Conservation (phyloP, 2,888 invertebrate genomes). For the Trissoscelio sp. region DNA sequence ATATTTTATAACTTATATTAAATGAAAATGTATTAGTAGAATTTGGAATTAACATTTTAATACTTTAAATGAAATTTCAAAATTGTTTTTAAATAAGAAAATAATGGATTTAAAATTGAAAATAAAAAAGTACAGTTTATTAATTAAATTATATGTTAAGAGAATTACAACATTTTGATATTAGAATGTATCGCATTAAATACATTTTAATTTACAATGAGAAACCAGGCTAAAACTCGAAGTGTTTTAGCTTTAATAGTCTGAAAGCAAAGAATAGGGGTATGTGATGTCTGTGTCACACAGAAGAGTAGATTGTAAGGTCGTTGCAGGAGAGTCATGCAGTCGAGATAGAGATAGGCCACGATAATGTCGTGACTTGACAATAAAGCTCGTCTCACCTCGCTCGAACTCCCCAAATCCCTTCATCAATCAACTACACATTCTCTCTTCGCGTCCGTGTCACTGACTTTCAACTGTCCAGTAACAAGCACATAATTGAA, state of each 20-base stretch:
- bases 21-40: no score
- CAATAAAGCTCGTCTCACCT: constrained; percentile 82
- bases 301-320: constrained; percentile 68
- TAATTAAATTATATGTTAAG: no score
- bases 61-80: no score
- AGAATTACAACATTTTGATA: no score
- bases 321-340: constrained; percentile 75
- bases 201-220: not conserved
- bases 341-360: constrained; percentile 82
- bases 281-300: constrained; percentile 67
- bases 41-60: no score
- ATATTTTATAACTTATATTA: no score
- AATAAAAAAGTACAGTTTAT: no score
- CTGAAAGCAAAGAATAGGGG: constrained; percentile 34
- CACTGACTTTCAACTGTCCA: constrained; percentile 68
- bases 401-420: constrained; percentile 64
- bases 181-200: not conserved
- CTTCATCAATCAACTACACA: constrained; percentile 68
- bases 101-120: no score
- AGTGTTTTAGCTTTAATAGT: constrained; percentile 18
- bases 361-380: constrained; percentile 82
- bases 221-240: constrained; percentile 9
- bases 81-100: no score
- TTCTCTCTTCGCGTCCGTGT: constrained; percentile 53
- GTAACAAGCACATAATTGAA: constrained; percentile 63